phyloP scores from a whole-genome alignment of 2,113 vertebrate species.

The Stigmatopora nigra region DNA sequence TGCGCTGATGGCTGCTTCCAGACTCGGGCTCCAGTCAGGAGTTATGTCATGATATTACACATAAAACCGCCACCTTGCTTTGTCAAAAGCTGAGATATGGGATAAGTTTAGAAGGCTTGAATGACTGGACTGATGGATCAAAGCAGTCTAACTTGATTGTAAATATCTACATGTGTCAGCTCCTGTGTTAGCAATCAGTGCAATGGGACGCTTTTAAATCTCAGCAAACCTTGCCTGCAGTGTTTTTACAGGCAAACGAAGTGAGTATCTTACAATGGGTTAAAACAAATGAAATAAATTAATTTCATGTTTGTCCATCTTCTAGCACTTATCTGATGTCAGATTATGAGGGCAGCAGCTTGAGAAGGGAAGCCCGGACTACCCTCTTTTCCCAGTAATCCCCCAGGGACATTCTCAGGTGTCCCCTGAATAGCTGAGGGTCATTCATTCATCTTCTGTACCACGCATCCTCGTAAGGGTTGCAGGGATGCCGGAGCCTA shows the following conservation, averaged over 20 bases:
- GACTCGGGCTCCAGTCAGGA: slow-evolving; percentile 56
- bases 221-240: slow-evolving; percentile 42
- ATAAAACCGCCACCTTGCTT: slow-evolving; percentile 32
- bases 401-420: no score
- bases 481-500: no score
- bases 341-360: no score
- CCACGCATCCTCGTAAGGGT: no score
- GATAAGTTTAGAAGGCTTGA: slow-evolving; percentile 36
- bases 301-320: no score
- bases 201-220: slow-evolving; percentile 22
- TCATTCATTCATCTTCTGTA: no score
- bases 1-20: slow-evolving; percentile 52
- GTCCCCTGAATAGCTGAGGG: no score
- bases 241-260: slow-evolving; percentile 49
- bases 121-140: slow-evolving; percentile 36
- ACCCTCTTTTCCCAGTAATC: no score
- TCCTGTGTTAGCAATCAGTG: slow-evolving; percentile 44
- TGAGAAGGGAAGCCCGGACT: no score
- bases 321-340: no score
- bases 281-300: no score
- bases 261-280: slow-evolving; percentile 17
- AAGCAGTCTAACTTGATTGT: slow-evolving; percentile 50
- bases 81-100: slow-evolving; percentile 27
- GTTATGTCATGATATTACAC: slow-evolving; percentile 60
- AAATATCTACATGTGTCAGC: slow-evolving; percentile 51